A percentile compares a stretch with the other conserved stretches of the same genome.
Evolutionary conservation across 2,888 invertebrate species (phyloP).

Genomic region (Acronicta psi): DNA sequence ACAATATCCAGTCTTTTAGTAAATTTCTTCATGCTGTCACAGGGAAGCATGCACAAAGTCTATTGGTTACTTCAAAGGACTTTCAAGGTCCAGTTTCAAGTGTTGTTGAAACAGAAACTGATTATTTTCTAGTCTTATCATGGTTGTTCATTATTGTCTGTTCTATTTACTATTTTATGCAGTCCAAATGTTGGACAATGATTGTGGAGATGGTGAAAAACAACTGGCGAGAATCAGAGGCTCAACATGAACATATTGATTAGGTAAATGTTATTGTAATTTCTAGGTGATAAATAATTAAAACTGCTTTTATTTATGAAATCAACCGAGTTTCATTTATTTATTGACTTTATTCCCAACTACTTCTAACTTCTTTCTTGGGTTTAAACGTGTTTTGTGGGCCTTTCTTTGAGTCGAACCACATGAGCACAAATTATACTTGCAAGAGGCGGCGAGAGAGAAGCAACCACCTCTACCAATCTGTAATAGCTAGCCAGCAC

Average conservation of each 20-base stretch:
- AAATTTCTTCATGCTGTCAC: slow-evolving; percentile 94
- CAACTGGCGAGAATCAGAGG: slow-evolving; percentile 96
- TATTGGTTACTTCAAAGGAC: slow-evolving; percentile 92
- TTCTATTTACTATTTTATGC: slow-evolving; percentile 92
- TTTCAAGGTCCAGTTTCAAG: slow-evolving; percentile 95
- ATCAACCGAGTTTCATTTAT: slow-evolving; percentile 8
- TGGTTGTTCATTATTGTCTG: slow-evolving; percentile 95
- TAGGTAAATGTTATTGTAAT: slow-evolving; percentile 67
- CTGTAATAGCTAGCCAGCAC: no score
- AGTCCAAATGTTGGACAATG: slow-evolving; percentile 93
- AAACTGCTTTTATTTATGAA: slow-evolving; percentile 21
- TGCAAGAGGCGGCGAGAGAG: no score
- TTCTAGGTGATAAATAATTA: slow-evolving; percentile 32
- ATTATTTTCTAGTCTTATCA: slow-evolving; percentile 94
- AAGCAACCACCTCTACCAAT: no score
- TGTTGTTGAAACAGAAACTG: slow-evolving; percentile 93
- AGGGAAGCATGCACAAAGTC: slow-evolving; percentile 90
- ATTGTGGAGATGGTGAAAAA: slow-evolving; percentile 95
- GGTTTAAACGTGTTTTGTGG: no score
- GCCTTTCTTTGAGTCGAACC: no score
- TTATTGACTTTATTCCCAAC: no score
- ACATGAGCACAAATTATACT: no score
- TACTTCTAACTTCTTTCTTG: no score
- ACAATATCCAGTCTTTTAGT: slow-evolving; percentile 93
- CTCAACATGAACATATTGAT: slow-evolving; percentile 93